Evolutionary conservation across 2,113 vertebrate genomes (phyloP).

Genomic region (Neofelis nebulosa): DNA sequence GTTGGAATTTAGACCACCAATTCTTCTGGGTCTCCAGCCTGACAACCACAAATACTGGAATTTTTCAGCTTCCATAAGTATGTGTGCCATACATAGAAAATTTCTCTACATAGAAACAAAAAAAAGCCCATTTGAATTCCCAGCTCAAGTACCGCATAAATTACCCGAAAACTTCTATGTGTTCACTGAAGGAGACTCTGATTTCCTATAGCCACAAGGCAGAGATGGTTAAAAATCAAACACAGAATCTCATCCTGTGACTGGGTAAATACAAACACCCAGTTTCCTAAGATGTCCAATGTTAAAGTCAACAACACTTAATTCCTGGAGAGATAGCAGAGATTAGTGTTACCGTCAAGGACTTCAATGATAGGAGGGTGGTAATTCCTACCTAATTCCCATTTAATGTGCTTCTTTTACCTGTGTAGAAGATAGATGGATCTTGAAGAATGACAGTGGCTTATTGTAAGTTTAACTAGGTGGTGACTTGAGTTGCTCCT

Average conservation of each 20-base stretch:
- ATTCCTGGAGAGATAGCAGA: background rate
- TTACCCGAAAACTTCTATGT: background rate
- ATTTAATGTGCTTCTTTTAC: background rate
- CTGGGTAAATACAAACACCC: background rate
- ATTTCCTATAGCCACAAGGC: background rate
- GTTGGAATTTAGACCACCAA: background rate
- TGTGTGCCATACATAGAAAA: too few relatives aligned
- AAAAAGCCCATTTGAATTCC: background rate
- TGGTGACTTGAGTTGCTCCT: background rate
- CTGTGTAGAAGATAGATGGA: background rate
- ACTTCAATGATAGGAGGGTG: background rate
- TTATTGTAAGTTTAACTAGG: background rate
- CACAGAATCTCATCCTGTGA: background rate
- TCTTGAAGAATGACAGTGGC: background rate
- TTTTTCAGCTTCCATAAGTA: background rate
- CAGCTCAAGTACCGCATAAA: background rate
- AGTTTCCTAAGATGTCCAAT: rapidly evolving
- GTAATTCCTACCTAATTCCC: background rate
- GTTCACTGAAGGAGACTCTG: background rate
- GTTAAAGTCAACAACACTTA: background rate
- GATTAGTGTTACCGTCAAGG: background rate
- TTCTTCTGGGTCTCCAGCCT: background rate
- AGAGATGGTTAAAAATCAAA: background rate
- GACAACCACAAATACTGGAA: background rate
- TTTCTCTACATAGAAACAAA: background rate